Conservation (phyloP, 2,797 vertebrate species). For the Sternarchorhynchus goeldii region DNA sequence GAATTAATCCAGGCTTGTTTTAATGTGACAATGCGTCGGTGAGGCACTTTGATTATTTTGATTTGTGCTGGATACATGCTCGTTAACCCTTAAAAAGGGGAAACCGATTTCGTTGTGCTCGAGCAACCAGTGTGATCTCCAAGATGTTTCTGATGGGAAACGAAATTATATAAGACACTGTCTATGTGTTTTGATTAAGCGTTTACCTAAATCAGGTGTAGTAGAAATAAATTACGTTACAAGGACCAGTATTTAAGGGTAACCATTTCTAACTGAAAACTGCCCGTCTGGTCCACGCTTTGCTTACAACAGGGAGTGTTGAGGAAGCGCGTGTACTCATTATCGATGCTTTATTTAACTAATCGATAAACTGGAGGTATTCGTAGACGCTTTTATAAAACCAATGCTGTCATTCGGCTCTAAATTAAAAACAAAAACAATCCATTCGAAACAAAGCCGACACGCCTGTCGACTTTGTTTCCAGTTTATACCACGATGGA, state of each 20-base stretch:
- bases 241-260: neutral
- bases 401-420: too few species aligned
- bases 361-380: too few species aligned
- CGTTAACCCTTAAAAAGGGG: neutral
- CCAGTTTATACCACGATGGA: neutral
- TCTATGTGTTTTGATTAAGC: neutral
- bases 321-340: too few species aligned
- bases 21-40: neutral
- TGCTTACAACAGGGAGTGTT: neutral
- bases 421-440: neutral
- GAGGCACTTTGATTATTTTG: neutral
- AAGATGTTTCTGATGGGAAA: constrained; percentile 1
- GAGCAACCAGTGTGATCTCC: neutral
- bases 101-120: neutral
- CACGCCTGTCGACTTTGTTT: neutral
- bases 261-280: neutral
- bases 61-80: neutral
- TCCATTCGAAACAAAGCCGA: neutral
- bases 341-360: neutral
- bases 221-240: neutral
- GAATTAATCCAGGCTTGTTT: too few species aligned
- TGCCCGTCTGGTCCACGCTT: neutral
- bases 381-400: too few species aligned
- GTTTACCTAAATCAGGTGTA: neutral
- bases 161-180: neutral